Base-by-base conservation (phyloP, 2,797 vertebrate species). In the Silurus lanzhouensis region DNA sequence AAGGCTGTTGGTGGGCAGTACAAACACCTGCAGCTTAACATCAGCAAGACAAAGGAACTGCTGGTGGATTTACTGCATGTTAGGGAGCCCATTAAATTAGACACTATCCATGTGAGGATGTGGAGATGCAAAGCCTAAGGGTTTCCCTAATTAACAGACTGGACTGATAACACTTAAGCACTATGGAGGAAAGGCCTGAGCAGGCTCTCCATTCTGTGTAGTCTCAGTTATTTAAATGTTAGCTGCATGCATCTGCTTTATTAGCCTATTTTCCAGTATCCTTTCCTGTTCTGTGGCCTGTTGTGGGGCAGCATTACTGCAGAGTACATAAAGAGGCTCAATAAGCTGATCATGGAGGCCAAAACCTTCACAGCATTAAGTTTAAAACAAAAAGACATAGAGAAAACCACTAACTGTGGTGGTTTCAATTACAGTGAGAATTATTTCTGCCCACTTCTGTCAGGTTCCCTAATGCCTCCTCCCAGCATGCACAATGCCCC, bases 11-110 rank as follows among this genome's bases (percentile, higher is more conserved):
- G 63, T 76, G 74, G 82, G 72, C 71, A 55, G 72, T 38, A 38
- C 67, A 85, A 76, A 9, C 13, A 63, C 80, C 63, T 25, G 38
- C 72, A 82, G 61, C 44, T 87, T 52, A 86, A 83, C 64, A 68
- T 77, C 22, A 84, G 27, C 72, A 63, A 82, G 27, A 87, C 58
- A 66, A 68, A 77, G 57, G 55, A 77, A 63, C 67, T 76, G 48
- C 13, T 68, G 52, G 52, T 60, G 55, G 71, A 83, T 77, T 77
- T 84, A 17, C 66, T 58, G 31, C 20, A 66, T 82, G 61, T 44
- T 74, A 58, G 76, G 31, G 17, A 70, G 52, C 48, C 52, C 44
- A 25, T 70, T 77, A 84, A 79, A 82, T 61, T 60, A 85, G 74
- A 64, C 57, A 81, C 77, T 71, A 79, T 85, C n/a, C 74, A 85